phyloP scores from a whole-genome alignment of 2,888 invertebrate genomes.

The Chymomyza caudatula region DNA sequence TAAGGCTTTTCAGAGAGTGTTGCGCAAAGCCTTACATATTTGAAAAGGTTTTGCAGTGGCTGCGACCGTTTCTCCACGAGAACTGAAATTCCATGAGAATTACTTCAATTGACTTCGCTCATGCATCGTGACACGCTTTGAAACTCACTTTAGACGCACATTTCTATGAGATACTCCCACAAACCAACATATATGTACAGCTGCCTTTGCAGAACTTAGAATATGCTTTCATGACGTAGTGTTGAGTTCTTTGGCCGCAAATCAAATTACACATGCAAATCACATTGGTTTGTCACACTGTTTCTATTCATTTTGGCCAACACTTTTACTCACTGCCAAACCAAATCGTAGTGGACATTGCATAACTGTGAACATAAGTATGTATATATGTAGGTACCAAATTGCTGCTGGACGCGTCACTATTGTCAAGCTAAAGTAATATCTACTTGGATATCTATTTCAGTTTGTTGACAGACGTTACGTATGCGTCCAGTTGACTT shows the following conservation, averaged over 20 bases:
- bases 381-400: neutral
- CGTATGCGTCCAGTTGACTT: neutral
- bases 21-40: no score
- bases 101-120: no score
- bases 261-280: slow-evolving; percentile 68
- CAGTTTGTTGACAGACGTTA: neutral
- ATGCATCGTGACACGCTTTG: neutral
- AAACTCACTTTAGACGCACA: neutral
- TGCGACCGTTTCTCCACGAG: no score
- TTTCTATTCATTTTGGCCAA: slow-evolving; percentile 20
- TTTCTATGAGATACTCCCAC: neutral
- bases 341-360: slow-evolving; percentile 40
- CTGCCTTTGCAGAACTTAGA: slow-evolving; percentile 9
- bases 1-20: no score
- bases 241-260: slow-evolving; percentile 56
- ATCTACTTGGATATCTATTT: neutral
- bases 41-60: no score
- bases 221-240: slow-evolving; percentile 9
- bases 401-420: slow-evolving; percentile 4
- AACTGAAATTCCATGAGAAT: no score
- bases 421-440: neutral
- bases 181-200: neutral
- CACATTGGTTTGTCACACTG: slow-evolving; percentile 44
- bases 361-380: slow-evolving; percentile 12
- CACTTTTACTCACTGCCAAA: slow-evolving; percentile 2